Percentiles rank a stretch among this genome's conserved stretches.
phyloP scores from a whole-genome alignment of 2,888 invertebrate genomes.

The Limnephilus marmoratus region DNA sequence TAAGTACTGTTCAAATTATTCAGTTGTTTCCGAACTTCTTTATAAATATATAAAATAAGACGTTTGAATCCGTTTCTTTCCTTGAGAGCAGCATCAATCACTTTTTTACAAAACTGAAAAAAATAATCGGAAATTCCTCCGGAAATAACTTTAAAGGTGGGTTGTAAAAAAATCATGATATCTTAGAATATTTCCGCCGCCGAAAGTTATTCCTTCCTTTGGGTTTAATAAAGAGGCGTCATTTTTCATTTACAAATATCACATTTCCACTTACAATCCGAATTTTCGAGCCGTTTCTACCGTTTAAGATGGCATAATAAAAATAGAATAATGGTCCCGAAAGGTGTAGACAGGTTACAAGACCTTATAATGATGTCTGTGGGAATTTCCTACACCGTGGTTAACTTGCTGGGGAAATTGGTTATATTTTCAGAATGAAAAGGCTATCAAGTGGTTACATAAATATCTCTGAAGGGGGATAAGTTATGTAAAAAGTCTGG shows the following conservation, averaged over 20 bases:
- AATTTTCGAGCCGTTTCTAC: constrained; percentile 26
- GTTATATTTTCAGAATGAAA: constrained; percentile 62
- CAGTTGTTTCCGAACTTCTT: background rate
- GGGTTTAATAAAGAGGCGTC: background rate
- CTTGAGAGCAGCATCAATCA: background rate
- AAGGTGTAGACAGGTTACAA: constrained; percentile 53
- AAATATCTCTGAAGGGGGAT: constrained; percentile 57
- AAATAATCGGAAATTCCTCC: background rate
- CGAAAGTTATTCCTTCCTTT: background rate
- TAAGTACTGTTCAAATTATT: background rate
- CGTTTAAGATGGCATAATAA: constrained; percentile 54
- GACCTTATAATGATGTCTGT: constrained; percentile 59
- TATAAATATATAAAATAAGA: background rate
- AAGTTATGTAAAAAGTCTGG: constrained; percentile 44
- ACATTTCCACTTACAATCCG: constrained; percentile 29
- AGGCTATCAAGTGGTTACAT: constrained; percentile 61
- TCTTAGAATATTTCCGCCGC: background rate
- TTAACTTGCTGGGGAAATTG: constrained; percentile 57
- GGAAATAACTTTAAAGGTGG: background rate
- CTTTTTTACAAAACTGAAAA: background rate
- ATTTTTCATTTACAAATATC: constrained; percentile 25
- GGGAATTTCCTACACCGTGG: constrained; percentile 53
- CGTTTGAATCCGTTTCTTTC: background rate
- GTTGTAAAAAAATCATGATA: background rate
- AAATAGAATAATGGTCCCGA: constrained; percentile 53